Evolutionary conservation across 2,888 invertebrate genomes (phyloP).

Genomic region (Bellardia bayeri): DNA sequence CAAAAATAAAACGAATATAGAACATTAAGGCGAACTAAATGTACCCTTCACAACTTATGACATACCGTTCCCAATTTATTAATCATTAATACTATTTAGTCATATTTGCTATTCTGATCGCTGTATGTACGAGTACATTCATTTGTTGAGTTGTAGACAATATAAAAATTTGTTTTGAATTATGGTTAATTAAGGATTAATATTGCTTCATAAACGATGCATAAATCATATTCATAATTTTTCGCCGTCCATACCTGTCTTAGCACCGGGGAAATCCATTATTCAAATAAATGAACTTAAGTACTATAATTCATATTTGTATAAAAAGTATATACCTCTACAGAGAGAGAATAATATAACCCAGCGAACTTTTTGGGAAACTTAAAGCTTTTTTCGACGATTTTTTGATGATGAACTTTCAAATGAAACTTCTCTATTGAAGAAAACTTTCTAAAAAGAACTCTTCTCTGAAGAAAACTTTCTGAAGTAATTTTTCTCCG

Average conservation of each 20-base stretch:
- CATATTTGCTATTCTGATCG: conserved; percentile 36
- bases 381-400: no score
- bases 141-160: conserved; percentile 36
- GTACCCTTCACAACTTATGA: conserved; percentile 26
- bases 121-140: conserved; percentile 13
- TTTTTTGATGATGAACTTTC: no score
- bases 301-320: conserved; percentile 40
- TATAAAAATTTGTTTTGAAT: conserved; percentile 62
- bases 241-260: conserved; percentile 1
- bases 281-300: conserved; percentile 36
- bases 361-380: conserved; percentile 23
- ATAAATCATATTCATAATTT: conserved; percentile 64
- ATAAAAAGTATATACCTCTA: not conserved
- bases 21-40: conserved; percentile 1
- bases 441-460: no score
- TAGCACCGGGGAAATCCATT: conserved; percentile 35
- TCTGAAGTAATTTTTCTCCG: no score
- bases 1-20: not conserved
- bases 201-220: conserved; percentile 71
- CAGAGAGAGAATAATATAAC: not conserved
- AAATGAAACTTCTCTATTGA: no score
- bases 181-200: conserved; percentile 73
- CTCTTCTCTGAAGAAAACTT: no score
- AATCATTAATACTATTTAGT: conserved; percentile 57
- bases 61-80: conserved; percentile 58